Base-by-base conservation (phyloP, 1,140 invertebrate genomes). In the Cotesia glomerata region DNA sequence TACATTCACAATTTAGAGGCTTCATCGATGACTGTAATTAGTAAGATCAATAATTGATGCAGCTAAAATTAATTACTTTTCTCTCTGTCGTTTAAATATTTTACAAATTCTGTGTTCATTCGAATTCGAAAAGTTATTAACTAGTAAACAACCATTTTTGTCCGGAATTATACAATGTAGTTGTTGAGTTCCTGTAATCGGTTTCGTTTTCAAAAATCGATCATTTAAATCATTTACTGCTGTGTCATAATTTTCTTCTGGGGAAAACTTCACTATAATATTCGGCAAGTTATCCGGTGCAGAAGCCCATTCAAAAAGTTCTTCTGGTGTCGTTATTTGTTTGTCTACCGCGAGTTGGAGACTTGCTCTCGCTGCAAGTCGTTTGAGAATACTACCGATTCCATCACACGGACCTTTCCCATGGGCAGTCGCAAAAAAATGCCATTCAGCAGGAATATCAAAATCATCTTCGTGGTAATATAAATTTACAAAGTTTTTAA, bases 401-500 rank as follows among this genome's bases (percentile, higher is more conserved):
- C 77, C 76, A 72, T 76, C 75, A 66, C 76, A 77, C 36, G 36
- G 54, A 39, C 71, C 68, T 76, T 78, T 79, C 5, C 82, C 79
- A 74, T 81, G 81, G n/a, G 73, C 54, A 13, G 78, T 82, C 34
- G 78, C 77, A 71, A 71, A 81, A 73, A 81, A 82, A 68, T 77
- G 54, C 80, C 81, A 83, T 62, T 77, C 74, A n/a, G 72, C 74
- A 36, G 70, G 67, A 45, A 75, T 65, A 59, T 68, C 54, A 67
- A 77, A 77, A 74, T 77, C 74, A 66, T 69, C 52, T 74, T 49
- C 62, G 71, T 79, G 49, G 18, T 56, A 65, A 75, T 70, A 69
- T 73, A 75, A 54, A 39, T 77, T 63, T 0, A 26, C 18, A 18
- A 18, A 18, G 2, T 18, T 18, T 18, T 18, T 1, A 18, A 18